Evolutionary conservation across 2,113 vertebrate genomes (phyloP).

Genomic region (Hippocampus abdominalis): DNA sequence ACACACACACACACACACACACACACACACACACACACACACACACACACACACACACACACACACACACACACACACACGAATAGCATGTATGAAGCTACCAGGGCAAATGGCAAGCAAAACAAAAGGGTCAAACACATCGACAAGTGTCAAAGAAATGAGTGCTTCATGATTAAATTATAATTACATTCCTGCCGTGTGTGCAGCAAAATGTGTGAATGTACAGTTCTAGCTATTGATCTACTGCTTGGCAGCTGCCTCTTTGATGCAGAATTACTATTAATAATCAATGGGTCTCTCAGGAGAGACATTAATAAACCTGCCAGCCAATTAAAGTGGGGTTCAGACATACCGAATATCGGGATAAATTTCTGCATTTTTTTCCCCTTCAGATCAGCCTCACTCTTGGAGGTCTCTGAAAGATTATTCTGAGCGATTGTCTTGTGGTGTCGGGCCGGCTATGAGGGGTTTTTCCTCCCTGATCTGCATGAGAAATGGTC

Average conservation of each 20-base stretch:
- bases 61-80: conserved; percentile 3
- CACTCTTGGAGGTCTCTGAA: background rate
- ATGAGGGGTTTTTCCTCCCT: too few relatives aligned
- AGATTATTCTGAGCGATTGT: background rate
- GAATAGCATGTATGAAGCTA: background rate
- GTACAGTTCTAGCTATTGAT: conserved; percentile 32
- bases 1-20: conserved; percentile 2
- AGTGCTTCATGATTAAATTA: background rate
- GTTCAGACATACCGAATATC: conserved; percentile 29
- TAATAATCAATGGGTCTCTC: conserved; percentile 65
- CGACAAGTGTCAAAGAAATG: background rate
- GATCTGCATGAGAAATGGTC: too few relatives aligned
- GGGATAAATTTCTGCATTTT: background rate
- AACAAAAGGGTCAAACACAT: background rate
- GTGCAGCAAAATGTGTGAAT: conserved; percentile 26
- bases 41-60: conserved; percentile 1
- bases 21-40: conserved; percentile 3
- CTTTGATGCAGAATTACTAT: conserved; percentile 65
- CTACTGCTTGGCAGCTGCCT: conserved; percentile 45
- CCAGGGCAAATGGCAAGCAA: background rate
- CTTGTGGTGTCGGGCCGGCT: background rate
- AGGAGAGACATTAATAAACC: conserved; percentile 54
- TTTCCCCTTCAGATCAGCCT: background rate
- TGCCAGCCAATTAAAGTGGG: conserved; percentile 61
- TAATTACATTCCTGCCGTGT: background rate